These are phyloP conservation scores for Heliothis peltigera DNA, from an alignment of 2,888 invertebrate genomes.

Conservation along the genomic window DNA sequence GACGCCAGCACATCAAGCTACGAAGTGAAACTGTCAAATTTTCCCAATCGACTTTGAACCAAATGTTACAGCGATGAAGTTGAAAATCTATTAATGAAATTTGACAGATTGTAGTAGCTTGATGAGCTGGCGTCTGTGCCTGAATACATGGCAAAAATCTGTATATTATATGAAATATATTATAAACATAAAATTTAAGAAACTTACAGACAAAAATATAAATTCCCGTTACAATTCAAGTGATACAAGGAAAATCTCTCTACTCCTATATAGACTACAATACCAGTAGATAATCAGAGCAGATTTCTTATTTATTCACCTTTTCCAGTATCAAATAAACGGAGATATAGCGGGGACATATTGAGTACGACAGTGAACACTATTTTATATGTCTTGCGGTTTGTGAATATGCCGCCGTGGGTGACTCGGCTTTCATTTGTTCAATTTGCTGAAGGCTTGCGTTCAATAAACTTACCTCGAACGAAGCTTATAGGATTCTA, in stretches of 20 bases:
- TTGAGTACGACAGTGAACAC: constrained; percentile 22
- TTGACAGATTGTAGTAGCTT: too few relatives aligned
- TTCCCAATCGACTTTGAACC: too few relatives aligned
- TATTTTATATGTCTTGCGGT: constrained; percentile 42
- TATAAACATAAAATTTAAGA: too few relatives aligned
- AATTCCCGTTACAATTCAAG: constrained; percentile 6
- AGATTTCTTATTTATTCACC: constrained; percentile 30
- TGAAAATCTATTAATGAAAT: too few relatives aligned
- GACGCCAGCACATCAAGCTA: too few relatives aligned
- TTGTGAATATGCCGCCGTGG: constrained; percentile 54
- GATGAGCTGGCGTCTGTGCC: too few relatives aligned
- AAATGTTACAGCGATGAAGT: too few relatives aligned
- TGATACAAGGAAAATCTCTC: constrained; percentile 35
- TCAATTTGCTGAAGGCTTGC: constrained; percentile 67
- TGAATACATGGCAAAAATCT: too few relatives aligned
- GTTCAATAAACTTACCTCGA: constrained; percentile 64
- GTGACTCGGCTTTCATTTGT: constrained; percentile 70
- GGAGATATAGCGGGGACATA: constrained; percentile 29
- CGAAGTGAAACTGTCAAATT: too few relatives aligned
- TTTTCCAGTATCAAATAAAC: constrained; percentile 21
- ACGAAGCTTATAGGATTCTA: constrained; percentile 56
- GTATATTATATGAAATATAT: too few relatives aligned
- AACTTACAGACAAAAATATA: too few relatives aligned
- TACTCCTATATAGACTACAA: constrained; percentile 12
- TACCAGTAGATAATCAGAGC: constrained; percentile 34